Evolutionary conservation across 2,888 invertebrate species (phyloP).

Genomic region (Zygaena filipendulae): DNA sequence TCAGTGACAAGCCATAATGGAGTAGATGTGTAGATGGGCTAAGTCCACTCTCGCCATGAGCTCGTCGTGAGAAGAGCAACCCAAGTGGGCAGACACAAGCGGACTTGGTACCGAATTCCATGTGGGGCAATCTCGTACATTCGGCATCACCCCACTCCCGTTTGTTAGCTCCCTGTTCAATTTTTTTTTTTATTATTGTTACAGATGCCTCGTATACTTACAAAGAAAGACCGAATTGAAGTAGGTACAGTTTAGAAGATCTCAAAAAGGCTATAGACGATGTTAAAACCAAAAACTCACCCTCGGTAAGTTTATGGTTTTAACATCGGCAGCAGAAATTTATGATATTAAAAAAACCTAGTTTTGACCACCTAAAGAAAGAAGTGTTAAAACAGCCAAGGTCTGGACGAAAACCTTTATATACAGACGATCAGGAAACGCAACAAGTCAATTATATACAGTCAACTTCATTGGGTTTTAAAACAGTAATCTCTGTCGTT

Average conservation of each 20-base stretch:
- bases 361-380: background rate
- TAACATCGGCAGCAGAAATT: background rate
- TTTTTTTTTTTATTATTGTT: background rate
- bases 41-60: too few relatives aligned
- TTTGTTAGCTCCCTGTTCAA: background rate
- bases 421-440: background rate
- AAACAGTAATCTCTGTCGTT: too few relatives aligned
- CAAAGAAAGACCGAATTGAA: background rate
- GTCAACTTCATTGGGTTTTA: too few relatives aligned
- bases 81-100: too few relatives aligned
- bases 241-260: background rate
- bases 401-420: background rate
- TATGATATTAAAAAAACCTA: background rate
- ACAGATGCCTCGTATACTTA: slow-evolving; percentile 3
- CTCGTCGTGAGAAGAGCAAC: too few relatives aligned
- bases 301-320: too few relatives aligned
- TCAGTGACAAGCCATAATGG: too few relatives aligned
- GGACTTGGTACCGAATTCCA: too few relatives aligned
- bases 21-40: too few relatives aligned
- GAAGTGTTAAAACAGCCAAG: background rate
- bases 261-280: background rate
- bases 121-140: slow-evolving; percentile 9
- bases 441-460: too few relatives aligned
- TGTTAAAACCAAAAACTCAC: background rate
- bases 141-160: slow-evolving; percentile 6